A percentile compares a stretch with the other conserved stretches of the same genome.
Conservation (phyloP, 2,113 vertebrate genomes). For the Raja brachyura region DNA sequence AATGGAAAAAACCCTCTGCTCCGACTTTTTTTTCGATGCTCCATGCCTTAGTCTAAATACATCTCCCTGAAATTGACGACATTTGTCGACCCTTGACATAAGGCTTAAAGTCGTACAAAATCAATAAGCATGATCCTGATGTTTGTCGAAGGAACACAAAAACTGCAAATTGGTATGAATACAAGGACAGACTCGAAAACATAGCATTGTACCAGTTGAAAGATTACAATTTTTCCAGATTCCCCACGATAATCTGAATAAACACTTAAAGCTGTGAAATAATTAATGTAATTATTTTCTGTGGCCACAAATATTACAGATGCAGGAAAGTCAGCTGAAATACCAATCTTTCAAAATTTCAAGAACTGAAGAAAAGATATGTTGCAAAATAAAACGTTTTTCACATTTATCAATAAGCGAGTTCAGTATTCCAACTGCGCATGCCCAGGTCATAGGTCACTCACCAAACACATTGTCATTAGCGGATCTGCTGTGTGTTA, state of each 20-base stretch:
- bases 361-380: not conserved
- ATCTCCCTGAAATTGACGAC: too few relatives aligned
- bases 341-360: not conserved
- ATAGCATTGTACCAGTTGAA: not conserved
- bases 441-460: too few relatives aligned
- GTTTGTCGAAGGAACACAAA: not conserved
- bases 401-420: not conserved
- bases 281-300: not conserved
- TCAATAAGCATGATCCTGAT: not conserved
- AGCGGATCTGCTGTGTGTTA: too few relatives aligned
- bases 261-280: not conserved
- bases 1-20: too few relatives aligned
- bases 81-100: too few relatives aligned
- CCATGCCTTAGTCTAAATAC: too few relatives aligned
- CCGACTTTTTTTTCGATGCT: too few relatives aligned
- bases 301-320: too few relatives aligned
- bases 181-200: not conserved
- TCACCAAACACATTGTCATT: too few relatives aligned
- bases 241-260: not conserved
- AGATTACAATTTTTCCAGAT: not conserved
- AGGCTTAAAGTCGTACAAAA: not conserved
- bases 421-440: too few relatives aligned
- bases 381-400: not conserved
- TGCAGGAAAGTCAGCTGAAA: not conserved
- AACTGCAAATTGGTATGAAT: not conserved